Percentiles rank a stretch among this genome's conserved stretches.
phyloP scores from a whole-genome alignment of 2,888 invertebrate species.

The Melinaea marsaeus region DNA sequence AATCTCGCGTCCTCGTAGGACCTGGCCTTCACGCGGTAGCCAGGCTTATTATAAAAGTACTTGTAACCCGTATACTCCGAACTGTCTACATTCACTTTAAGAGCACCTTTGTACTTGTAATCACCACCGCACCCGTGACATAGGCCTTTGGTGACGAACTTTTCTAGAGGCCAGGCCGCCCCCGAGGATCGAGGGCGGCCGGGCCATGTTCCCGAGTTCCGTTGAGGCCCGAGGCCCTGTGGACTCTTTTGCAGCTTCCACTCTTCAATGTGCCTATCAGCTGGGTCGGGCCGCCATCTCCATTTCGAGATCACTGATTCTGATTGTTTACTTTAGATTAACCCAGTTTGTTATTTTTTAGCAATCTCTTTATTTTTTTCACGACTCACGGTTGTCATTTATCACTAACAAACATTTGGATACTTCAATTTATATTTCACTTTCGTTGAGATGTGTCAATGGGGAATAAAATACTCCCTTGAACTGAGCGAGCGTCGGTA shows the following conservation, averaged over 20 bases:
- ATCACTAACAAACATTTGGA: constrained; percentile 10
- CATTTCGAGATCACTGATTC: constrained; percentile 75
- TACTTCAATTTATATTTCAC: not conserved
- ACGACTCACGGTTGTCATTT: constrained; percentile 23
- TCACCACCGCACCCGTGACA: constrained; percentile 71
- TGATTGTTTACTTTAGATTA: constrained; percentile 45
- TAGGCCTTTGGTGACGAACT: constrained; percentile 61
- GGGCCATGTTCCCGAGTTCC: constrained; percentile 67
- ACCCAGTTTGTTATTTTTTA: constrained; percentile 38
- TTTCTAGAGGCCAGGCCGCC: constrained; percentile 45
- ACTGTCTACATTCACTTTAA: constrained; percentile 66
- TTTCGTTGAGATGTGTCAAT: constrained; percentile 46
- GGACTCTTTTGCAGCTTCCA: constrained; percentile 70
- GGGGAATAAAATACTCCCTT: constrained; percentile 21
- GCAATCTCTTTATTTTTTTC: constrained; percentile 15
- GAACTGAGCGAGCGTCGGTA: not conserved
- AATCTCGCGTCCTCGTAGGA: constrained; percentile 81
- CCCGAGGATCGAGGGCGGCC: constrained; percentile 68
- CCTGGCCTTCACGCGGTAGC: constrained; percentile 59
- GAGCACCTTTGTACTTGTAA: constrained; percentile 63
- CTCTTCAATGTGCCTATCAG: constrained; percentile 66
- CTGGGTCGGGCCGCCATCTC: constrained; percentile 66
- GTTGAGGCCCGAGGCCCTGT: constrained; percentile 46
- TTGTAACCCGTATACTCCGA: constrained; percentile 74
- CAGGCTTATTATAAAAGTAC: constrained; percentile 62